Conservation (phyloP, 2,888 invertebrate species). For the Helobdella robusta region DNA sequence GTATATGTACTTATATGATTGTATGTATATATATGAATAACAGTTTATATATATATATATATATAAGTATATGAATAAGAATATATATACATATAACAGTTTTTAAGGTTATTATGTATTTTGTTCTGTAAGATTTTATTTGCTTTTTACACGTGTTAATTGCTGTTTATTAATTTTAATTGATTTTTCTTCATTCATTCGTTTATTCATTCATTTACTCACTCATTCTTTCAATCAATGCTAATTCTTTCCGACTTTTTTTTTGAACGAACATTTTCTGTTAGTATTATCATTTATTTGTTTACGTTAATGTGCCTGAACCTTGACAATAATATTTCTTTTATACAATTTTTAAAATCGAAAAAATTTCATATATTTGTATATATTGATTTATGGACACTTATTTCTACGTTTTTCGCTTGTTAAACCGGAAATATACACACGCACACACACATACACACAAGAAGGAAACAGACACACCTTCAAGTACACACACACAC, state of each 20-base stretch:
- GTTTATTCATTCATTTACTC: not conserved
- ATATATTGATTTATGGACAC: not conserved
- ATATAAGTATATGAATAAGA: not conserved
- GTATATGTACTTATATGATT: too few relatives aligned
- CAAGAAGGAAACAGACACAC: not conserved
- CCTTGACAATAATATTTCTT: not conserved
- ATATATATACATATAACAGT: not conserved
- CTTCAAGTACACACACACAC: conserved; percentile 10
- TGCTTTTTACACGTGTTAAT: not conserved
- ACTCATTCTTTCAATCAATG: not conserved
- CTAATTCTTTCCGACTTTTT: not conserved
- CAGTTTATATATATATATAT: not conserved
- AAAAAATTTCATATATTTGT: not conserved
- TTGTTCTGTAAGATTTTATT: not conserved
- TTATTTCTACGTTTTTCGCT: not conserved
- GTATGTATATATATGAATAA: not conserved
- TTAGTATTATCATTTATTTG: not conserved
- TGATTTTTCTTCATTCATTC: not conserved
- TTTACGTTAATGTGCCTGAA: not conserved
- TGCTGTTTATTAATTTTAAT: not conserved
- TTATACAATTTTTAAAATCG: not conserved
- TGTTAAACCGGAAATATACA: not conserved
- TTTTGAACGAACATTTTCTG: not conserved
- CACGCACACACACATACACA: not conserved
- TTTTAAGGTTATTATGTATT: not conserved